phyloP scores from a whole-genome alignment of 1,140 invertebrate genomes.

The Babylonia areolata region DNA sequence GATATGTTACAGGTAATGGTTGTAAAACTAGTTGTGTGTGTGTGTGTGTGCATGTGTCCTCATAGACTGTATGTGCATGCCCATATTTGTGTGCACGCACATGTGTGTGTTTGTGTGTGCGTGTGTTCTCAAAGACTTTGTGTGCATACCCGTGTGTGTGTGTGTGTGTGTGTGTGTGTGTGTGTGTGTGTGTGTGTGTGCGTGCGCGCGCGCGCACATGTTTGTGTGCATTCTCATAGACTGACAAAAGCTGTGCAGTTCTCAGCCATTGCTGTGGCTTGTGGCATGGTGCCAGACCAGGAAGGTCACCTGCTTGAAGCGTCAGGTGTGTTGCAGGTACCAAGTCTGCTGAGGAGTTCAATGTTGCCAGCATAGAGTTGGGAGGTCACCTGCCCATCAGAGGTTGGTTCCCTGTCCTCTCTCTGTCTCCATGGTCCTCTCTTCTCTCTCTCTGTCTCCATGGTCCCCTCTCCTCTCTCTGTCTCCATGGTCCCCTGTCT shows the following conservation, averaged over 20 bases:
- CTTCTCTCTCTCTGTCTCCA: no score
- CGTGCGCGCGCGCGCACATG: not conserved
- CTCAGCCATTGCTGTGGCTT: no score
- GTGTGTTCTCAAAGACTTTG: no score
- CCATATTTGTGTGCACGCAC: not conserved
- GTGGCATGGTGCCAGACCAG: no score
- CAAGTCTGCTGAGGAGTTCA: conserved; percentile 65
- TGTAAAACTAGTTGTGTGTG: not conserved
- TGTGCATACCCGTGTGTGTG: no score
- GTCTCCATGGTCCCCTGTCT: no score
- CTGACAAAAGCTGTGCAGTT: no score
- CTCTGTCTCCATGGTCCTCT: no score
- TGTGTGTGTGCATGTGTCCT: not conserved
- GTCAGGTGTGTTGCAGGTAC: conserved; percentile 50
- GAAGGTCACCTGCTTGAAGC: not conserved
- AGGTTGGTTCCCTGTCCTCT: conserved; percentile 53
- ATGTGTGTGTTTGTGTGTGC: not conserved
- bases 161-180: not conserved
- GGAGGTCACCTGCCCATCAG: conserved; percentile 69
- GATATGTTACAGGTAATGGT: no score
- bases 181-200: conserved; percentile 6
- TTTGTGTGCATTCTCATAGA: no score
- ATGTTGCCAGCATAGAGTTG: conserved; percentile 69
- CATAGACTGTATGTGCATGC: not conserved
- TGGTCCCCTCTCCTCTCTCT: no score